Base-by-base conservation (phyloP, 2,888 invertebrate species). In the Drosophila dives region DNA sequence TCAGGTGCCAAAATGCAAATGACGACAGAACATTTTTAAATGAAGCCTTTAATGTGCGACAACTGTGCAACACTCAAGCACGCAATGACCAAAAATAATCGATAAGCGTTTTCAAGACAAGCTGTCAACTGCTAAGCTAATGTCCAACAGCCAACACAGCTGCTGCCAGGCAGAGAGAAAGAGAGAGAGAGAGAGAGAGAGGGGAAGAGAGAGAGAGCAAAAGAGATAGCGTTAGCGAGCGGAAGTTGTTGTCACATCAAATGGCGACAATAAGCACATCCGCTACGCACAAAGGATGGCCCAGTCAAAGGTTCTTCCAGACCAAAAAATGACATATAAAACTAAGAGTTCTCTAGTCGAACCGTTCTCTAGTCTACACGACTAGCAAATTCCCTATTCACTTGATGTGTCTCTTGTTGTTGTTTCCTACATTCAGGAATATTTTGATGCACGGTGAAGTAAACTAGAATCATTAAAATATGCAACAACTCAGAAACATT, bases 221-320 rank as follows among this genome's bases (percentile, higher is more conserved):
- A 3, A 51, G 32, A 32, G 11, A 10, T 15, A 56, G 32, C 32
- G 56, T 29, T 29, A 32, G 40, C 62, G 59, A 68, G 54, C 81
- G 90, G 86, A 86, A 86, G 90, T 90, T 84, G 84, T 90, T 90
- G 86, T 78, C 87, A 83, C 86, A 81, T 90, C 90, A 89, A 80
- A 90, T 86, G 90, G 84, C 80, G 86, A 90, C 86, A 86, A 90
- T 76, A 76, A 88, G 81, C 87, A 83, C 89, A 86, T 86, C 86
- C 86, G 82, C 64, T 58, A 63, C 45, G 62, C 64, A 72, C 64
- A 75, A 80, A 75, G 86, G 84, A 81, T 72, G 85, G n/a, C n/a
- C 36, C 54, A 33, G 40, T 17, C 20, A 45, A 29, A 15, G 49
- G 23, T 56, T 33, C 49, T 53, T 20, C 15, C 58, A 60, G 38